Base-by-base conservation (phyloP, 2,113 vertebrate species). In the Emydocephalus ijimae region DNA sequence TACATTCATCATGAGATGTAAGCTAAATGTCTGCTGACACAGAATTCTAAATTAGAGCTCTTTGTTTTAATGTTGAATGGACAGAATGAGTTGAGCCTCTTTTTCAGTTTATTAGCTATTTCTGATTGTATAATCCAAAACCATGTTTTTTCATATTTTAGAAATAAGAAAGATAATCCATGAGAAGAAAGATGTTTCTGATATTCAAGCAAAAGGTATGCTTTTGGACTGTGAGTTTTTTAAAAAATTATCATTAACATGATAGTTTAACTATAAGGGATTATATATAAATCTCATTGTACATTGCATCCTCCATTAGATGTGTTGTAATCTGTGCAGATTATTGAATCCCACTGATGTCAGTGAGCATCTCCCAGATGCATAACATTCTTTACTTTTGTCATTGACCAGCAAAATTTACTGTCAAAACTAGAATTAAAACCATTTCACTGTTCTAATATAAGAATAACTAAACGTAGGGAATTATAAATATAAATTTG, bases 131-230 rank as follows among this genome's bases (percentile, higher is more conserved):
- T 26, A 45, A 92, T 34, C 57, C 57, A 93, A 89, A 89, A 2
- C 3, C 8, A 89, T 74, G 20, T 94, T 56, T 55, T 59, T 59
- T 92, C 89, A 3, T 96, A 39, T 56, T 90, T 64, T 52, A 92
- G 96, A 95, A 94, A 85, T 94, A 54, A 29, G 95, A 93, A 96
- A 94, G 87, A 56, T 92, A 90, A 95, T 92, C 91, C 87, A 88
- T 56, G 96, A 96, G 50, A 95, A 96, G 95, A 96, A 96, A 94
- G 92, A 91, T 89, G 92, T 92, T 95, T 56, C 95, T 89, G 96
- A 96, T 93, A 94, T 89, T 48, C 95, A 95, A 94, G 95, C 95
- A 92, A 89, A 92, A 92, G 45, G 92, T 92, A 89, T 29, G 55
- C 45, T 61, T 24, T 50, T 56, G 39, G 29, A 86, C n/a, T 23